A percentile compares a stretch with the other conserved stretches of the same genome.
These are phyloP conservation scores for Syngnathus typhle DNA, from an alignment of 2,113 vertebrate genomes.

Conservation along the genomic window DNA sequence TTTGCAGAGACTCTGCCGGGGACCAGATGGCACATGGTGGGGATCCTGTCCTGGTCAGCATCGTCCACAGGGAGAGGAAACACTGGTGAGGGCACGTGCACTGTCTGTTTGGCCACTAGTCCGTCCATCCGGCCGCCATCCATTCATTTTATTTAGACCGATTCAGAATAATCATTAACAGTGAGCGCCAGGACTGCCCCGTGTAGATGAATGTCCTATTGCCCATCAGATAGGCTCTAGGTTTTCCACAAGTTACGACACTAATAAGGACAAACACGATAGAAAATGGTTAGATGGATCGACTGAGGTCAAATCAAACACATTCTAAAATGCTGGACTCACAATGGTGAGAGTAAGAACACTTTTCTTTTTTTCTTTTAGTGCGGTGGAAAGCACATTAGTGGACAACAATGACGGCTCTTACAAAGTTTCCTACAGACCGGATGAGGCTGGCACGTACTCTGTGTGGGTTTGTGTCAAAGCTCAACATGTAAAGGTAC, in stretches of 20 bases:
- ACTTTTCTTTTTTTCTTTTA: conserved; percentile 32
- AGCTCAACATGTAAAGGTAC: conserved; percentile 83
- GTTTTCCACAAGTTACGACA: too few relatives aligned
- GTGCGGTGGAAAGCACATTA: conserved; percentile 69
- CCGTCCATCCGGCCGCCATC: neutral
- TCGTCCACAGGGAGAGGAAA: conserved; percentile 78
- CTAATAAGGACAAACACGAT: too few relatives aligned
- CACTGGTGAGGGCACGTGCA: conserved; percentile 66
- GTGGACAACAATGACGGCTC: conserved; percentile 81
- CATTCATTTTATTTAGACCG: neutral
- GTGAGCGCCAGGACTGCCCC: neutral
- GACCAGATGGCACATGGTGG: conserved; percentile 75
- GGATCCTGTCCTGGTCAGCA: conserved; percentile 72
- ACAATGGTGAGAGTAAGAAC: too few relatives aligned
- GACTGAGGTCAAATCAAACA: too few relatives aligned
- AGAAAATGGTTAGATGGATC: too few relatives aligned
- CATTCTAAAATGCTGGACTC: too few relatives aligned
- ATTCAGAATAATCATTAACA: neutral
- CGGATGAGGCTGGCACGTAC: conserved; percentile 74
- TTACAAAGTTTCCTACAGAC: conserved; percentile 78
- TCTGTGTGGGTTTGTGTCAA: conserved; percentile 76
- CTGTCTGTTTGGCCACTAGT: neutral
- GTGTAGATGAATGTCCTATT: too few relatives aligned
- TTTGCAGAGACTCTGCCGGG: conserved; percentile 74
- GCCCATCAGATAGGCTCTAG: too few relatives aligned